phyloP scores from a whole-genome alignment of 2,888 invertebrate genomes.

The Thecocarcelia acutangulata region DNA sequence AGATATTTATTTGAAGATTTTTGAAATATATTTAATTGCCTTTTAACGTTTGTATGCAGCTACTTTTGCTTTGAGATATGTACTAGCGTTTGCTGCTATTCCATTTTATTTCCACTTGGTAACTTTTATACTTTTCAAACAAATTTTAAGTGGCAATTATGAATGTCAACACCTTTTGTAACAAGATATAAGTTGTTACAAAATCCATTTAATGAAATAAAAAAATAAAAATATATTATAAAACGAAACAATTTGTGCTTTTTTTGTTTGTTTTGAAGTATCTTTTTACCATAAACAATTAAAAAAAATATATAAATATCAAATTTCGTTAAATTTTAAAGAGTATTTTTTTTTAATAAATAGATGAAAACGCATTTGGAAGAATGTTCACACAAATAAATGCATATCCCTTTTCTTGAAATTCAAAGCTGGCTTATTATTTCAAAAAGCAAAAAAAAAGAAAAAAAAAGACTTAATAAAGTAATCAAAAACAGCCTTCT shows the following conservation, averaged over 20 bases:
- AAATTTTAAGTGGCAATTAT: slow-evolving; percentile 17
- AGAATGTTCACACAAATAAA: slow-evolving; percentile 31
- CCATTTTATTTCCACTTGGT: not conserved
- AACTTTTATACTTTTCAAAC: not conserved
- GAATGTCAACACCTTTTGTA: slow-evolving; percentile 45
- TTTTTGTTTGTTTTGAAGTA: not conserved
- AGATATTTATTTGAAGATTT: too few species aligned
- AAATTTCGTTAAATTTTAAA: slow-evolving; percentile 8
- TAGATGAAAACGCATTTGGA: not conserved
- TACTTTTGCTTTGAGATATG: not conserved
- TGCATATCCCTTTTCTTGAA: slow-evolving; percentile 51
- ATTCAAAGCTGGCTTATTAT: slow-evolving; percentile 41
- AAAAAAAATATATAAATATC: slow-evolving; percentile 28
- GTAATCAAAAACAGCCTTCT: slow-evolving; percentile 33
- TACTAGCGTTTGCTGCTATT: slow-evolving; percentile 8
- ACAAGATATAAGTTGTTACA: slow-evolving; percentile 9
- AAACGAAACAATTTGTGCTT: too few species aligned
- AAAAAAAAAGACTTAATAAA: slow-evolving; percentile 22
- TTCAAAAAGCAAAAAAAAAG: slow-evolving; percentile 10
- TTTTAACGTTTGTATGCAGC: not conserved
- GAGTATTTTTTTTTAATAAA: slow-evolving; percentile 9
- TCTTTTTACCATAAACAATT: slow-evolving; percentile 23
- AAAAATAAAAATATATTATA: not conserved
- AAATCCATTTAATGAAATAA: not conserved
- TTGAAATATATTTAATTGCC: not conserved